Evolutionary conservation across 2,113 vertebrate species (phyloP).

Genomic region (Python bivittatus): DNA sequence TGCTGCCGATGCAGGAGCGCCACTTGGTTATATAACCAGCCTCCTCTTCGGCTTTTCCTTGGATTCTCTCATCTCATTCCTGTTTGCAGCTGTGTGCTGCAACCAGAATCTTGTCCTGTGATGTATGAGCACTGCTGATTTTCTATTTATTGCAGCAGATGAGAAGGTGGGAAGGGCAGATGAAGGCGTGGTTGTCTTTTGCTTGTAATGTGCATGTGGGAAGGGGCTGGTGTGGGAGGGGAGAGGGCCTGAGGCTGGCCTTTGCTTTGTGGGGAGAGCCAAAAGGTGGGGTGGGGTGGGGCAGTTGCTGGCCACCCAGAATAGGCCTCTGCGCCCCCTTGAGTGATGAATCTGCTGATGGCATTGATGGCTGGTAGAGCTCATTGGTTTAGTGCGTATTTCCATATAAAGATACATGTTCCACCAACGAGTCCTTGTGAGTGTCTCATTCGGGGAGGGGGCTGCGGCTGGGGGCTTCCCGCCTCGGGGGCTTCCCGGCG

Average conservation of each 20-base stretch:
- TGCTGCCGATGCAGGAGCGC: fast-evolving
- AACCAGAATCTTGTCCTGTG: constrained; percentile 43
- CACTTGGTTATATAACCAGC: not conserved
- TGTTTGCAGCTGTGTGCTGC: constrained; percentile 50
- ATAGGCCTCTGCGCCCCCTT: constrained; percentile 22
- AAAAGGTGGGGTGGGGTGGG: not conserved
- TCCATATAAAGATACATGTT: constrained; percentile 78
- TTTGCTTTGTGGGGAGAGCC: not conserved
- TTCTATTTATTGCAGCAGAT: constrained; percentile 58
- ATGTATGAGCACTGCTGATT: constrained; percentile 53
- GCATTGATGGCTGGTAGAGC: constrained; percentile 66
- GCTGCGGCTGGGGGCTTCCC: not conserved
- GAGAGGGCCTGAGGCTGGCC: not conserved
- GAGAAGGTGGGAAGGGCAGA: constrained; percentile 42
- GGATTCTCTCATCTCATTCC: not conserved
- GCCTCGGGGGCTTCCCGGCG: not conserved
- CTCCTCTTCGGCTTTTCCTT: not conserved
- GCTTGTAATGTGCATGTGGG: constrained; percentile 36
- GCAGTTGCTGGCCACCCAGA: not conserved
- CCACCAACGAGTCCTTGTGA: constrained; percentile 57
- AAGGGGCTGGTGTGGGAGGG: not conserved
- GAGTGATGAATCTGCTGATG: constrained; percentile 64
- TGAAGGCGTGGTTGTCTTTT: not conserved
- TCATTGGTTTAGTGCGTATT: constrained; percentile 71
- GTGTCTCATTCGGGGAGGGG: constrained; percentile 37